Evolutionary conservation across 2,797 vertebrate genomes (phyloP).

Genomic region (Oreochromis mossambicus): DNA sequence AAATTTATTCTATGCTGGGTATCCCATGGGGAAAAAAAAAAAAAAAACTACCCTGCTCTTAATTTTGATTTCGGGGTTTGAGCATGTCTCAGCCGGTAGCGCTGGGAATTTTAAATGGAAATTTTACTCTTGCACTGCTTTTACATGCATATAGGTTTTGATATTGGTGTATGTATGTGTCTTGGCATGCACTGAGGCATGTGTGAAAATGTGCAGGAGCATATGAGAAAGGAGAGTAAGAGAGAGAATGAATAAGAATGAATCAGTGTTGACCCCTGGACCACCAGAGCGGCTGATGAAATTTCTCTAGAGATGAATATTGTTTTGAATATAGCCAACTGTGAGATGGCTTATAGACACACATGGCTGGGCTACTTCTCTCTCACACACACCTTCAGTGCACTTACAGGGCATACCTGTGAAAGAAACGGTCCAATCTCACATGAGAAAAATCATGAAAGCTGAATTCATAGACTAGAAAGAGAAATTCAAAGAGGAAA

Average conservation of each 20-base stretch:
- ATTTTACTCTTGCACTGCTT: background rate
- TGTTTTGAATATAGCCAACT: constrained; percentile 54
- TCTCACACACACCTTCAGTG: constrained; percentile 1
- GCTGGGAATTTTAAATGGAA: background rate
- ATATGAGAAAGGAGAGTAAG: background rate
- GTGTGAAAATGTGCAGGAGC: background rate
- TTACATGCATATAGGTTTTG: background rate
- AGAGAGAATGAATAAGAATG: constrained; percentile 3
- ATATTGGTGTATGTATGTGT: background rate
- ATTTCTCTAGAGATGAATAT: constrained; percentile 46
- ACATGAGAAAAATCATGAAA: constrained; percentile 21
- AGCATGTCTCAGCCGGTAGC: background rate
- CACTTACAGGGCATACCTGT: background rate
- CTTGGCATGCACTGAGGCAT: background rate
- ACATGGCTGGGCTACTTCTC: constrained; percentile 11
- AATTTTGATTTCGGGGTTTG: background rate
- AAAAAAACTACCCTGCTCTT: background rate
- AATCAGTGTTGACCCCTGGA: constrained; percentile 25
- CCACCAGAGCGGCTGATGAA: constrained; percentile 44
- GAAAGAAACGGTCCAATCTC: constrained; percentile 46
- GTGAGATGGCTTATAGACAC: constrained; percentile 44
- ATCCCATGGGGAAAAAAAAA: accelerated
- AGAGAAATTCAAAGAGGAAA: constrained; percentile 14
- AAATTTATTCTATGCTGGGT: background rate
- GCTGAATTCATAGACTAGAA: background rate